Evolutionary conservation across 2,797 vertebrate genomes (phyloP).

Genomic region (Dendrocincla fuliginosa): DNA sequence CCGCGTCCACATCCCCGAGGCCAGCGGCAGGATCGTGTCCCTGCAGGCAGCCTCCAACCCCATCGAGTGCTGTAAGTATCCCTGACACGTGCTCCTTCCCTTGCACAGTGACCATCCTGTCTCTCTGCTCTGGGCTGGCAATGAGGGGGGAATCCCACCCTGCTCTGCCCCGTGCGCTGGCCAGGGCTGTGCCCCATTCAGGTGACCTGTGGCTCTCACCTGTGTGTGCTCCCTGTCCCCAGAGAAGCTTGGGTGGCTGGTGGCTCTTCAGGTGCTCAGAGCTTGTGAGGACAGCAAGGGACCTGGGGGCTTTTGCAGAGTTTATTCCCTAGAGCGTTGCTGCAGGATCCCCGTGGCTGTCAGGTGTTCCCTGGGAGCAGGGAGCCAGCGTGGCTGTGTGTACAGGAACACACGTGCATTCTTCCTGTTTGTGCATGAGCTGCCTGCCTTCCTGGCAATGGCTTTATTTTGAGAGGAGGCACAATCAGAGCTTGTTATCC

Average conservation of each 20-base stretch:
- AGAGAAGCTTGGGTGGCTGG: neutral
- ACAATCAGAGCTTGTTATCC: neutral
- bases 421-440: neutral
- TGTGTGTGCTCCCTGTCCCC: accelerated
- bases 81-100: neutral
- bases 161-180: neutral
- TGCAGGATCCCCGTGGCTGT: neutral
- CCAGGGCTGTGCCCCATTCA: accelerated
- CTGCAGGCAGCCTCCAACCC: slow-evolving; percentile 93
- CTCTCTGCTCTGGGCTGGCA: neutral
- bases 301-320: accelerated
- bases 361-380: neutral
- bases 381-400: accelerated
- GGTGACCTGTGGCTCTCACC: neutral
- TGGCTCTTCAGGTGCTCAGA: neutral
- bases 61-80: slow-evolving; percentile 94
- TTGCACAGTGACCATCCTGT: accelerated
- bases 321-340: neutral
- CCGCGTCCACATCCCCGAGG: slow-evolving; percentile 91
- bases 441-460: neutral
- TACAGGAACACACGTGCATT: accelerated
- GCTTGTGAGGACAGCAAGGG: neutral
- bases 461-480: neutral
- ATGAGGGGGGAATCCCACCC: accelerated
- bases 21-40: slow-evolving; percentile 86